Conservation (phyloP, 2,113 vertebrate genomes). For the Tragelaphus imberbis region DNA sequence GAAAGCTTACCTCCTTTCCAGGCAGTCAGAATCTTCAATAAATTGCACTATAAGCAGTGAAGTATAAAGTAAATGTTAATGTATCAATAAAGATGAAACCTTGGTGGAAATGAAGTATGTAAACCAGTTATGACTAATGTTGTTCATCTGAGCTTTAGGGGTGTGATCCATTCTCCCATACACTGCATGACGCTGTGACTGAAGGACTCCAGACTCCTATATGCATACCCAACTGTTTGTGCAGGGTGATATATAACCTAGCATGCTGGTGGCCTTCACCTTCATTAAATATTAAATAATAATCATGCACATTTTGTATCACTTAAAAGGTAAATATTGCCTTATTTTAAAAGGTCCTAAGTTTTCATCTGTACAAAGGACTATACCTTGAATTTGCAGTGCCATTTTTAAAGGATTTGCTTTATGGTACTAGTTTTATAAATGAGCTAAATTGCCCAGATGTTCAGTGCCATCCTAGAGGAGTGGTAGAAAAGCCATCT, state of each 20-base stretch:
- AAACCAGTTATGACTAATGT: background rate
- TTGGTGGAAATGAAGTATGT: background rate
- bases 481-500: background rate
- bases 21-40: slow-evolving; percentile 21
- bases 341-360: slow-evolving; percentile 40
- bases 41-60: background rate
- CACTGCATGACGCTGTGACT: background rate
- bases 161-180: background rate
- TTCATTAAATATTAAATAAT: slow-evolving; percentile 52
- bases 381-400: background rate
- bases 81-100: slow-evolving; percentile 14
- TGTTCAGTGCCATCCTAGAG: background rate
- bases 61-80: slow-evolving; percentile 45
- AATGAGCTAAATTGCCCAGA: background rate
- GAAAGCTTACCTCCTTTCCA: slow-evolving; percentile 1
- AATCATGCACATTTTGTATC: background rate
- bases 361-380: slow-evolving; percentile 7
- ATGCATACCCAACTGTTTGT: background rate
- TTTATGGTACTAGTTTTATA: background rate
- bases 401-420: background rate
- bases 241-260: background rate
- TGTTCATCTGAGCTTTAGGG: background rate
- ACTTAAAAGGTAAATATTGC: slow-evolving; percentile 44
- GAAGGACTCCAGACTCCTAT: background rate
- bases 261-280: background rate